These are phyloP conservation scores for Hippoglossus stenolepis DNA, from an alignment of 2,113 vertebrate genomes.

Conservation along the genomic window DNA sequence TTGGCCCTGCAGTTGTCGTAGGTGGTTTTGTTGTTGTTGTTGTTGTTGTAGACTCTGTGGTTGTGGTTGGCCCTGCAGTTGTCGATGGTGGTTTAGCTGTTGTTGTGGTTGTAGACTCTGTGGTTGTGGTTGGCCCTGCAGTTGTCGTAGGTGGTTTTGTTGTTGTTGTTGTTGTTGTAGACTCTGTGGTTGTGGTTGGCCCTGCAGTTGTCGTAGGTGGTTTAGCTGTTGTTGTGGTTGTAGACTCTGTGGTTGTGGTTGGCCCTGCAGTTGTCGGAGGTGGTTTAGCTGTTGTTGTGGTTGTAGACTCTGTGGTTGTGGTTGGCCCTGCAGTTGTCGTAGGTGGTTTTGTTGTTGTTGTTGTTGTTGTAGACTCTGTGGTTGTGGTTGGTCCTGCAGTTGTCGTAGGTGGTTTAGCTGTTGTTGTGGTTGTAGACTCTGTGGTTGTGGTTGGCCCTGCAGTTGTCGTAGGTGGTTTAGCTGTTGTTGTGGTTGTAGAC, in stretches of 20 bases:
- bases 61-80: background rate
- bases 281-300: background rate
- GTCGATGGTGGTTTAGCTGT: background rate
- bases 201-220: background rate
- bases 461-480: too few species aligned
- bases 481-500: too few species aligned
- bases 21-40: background rate
- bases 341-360: fast-evolving
- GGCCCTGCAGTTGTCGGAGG: background rate
- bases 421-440: background rate
- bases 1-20: background rate
- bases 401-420: background rate
- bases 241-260: constrained; percentile 8
- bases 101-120: background rate
- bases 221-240: background rate
- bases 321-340: background rate
- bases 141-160: background rate
- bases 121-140: background rate
- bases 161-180: background rate
- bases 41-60: background rate
- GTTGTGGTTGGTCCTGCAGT: background rate
- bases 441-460: constrained; percentile 2
- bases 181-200: background rate
- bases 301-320: background rate
- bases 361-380: too few species aligned